Percentiles rank a stretch among this genome's conserved stretches.
These are phyloP conservation scores for Pseudorasbora parva DNA, from an alignment of 2,113 vertebrate species.

Conservation along the genomic window DNA sequence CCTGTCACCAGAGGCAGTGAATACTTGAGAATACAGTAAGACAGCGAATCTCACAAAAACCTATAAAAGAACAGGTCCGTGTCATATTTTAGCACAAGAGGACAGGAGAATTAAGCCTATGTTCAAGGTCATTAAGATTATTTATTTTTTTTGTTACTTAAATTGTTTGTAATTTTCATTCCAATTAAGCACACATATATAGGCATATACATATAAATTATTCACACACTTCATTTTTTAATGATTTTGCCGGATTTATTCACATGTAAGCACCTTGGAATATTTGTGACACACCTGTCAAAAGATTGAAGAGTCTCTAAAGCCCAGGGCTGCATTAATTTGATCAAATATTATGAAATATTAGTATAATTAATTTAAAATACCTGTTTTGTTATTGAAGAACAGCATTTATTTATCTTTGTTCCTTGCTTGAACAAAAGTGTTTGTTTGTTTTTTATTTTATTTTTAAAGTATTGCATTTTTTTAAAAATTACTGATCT, in stretches of 20 bases:
- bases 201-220: no score
- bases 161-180: background rate
- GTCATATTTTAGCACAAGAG: background rate
- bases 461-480: no score
- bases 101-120: background rate
- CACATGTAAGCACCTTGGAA: no score
- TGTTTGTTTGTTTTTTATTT: no score
- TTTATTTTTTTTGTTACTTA: background rate
- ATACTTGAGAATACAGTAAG: slow-evolving; percentile 32
- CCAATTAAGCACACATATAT: background rate
- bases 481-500: no score
- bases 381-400: background rate
- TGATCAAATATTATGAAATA: background rate
- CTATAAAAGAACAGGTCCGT: background rate
- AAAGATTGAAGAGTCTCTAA: background rate
- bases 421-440: background rate
- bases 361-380: background rate
- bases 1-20: slow-evolving; percentile 46
- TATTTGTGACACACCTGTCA: no score
- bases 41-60: background rate
- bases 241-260: no score
- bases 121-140: background rate
- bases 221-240: no score
- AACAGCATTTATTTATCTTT: background rate
- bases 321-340: background rate